Percentiles rank a stretch among this genome's conserved stretches.
phyloP scores from a whole-genome alignment of 2,113 vertebrate species.

The Philantomba maxwellii region DNA sequence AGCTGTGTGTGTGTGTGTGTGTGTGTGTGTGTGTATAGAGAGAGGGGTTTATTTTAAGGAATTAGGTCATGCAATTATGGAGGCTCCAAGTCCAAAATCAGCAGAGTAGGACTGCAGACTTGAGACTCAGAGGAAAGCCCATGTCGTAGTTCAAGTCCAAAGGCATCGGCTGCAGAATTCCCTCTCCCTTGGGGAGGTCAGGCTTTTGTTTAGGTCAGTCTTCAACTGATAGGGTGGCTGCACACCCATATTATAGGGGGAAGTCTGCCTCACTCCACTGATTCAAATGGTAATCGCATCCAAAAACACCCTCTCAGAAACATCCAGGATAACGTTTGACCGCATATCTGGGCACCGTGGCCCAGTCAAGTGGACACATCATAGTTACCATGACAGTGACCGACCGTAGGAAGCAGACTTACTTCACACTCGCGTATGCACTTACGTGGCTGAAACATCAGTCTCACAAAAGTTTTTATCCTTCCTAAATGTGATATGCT shows the following conservation, averaged over 20 bases:
- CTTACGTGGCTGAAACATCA: not conserved
- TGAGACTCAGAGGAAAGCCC: not conserved
- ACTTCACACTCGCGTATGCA: not conserved
- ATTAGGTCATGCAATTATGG: not conserved
- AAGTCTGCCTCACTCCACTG: not conserved
- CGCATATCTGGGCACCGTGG: not conserved
- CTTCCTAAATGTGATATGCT: not conserved
- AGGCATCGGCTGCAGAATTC: not conserved
- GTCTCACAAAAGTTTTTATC: not conserved
- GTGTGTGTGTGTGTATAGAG: not conserved
- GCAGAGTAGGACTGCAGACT: not conserved
- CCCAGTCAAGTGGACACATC: not conserved
- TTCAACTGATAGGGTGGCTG: not conserved
- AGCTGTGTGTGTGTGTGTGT: not conserved
- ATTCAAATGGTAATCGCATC: not conserved
- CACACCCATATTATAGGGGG: not conserved
- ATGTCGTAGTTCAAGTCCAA: not conserved
- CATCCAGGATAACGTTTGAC: not conserved
- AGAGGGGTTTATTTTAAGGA: not conserved
- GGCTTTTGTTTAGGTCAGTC: not conserved
- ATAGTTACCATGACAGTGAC: not conserved
- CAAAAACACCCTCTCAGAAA: not conserved
- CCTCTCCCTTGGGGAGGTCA: not conserved
- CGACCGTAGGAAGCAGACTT: not conserved
- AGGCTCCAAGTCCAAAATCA: not conserved